phyloP scores from a whole-genome alignment of 2,797 vertebrate species.

The Sebastes taczanowskii region DNA sequence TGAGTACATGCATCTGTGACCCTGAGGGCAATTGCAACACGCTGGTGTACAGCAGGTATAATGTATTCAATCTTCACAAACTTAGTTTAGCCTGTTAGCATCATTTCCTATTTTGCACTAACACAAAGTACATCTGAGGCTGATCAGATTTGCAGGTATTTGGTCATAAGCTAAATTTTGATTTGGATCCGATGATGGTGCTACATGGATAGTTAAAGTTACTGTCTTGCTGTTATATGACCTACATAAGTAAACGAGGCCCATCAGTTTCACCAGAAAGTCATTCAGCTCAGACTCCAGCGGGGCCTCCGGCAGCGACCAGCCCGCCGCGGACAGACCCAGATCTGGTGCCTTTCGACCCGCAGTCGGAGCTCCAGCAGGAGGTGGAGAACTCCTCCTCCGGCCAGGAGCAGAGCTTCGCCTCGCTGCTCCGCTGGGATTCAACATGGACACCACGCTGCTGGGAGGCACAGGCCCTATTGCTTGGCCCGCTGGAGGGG shows the following conservation, averaged over 20 bases:
- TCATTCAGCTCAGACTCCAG: no score
- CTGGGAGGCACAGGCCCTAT: not conserved
- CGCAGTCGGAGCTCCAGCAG: not conserved
- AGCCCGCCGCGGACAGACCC: not conserved
- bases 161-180: rapidly evolving
- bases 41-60: not conserved
- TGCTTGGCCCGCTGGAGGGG: not conserved
- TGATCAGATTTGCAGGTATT: not conserved
- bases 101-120: not conserved
- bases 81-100: not conserved
- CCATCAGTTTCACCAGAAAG: not conserved
- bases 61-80: not conserved
- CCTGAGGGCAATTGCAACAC: not conserved
- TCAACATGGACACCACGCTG: not conserved
- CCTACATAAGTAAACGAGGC: not conserved
- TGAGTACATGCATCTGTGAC: not conserved
- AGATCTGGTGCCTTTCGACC: not conserved
- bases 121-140: not conserved
- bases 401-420: not conserved
- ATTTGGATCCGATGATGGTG: no score
- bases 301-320: no score
- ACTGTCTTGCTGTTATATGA: not conserved
- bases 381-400: not conserved
- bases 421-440: not conserved
- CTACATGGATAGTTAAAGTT: no score